phyloP scores from a whole-genome alignment of 2,113 vertebrate genomes.

The Prietella phreatophila region DNA sequence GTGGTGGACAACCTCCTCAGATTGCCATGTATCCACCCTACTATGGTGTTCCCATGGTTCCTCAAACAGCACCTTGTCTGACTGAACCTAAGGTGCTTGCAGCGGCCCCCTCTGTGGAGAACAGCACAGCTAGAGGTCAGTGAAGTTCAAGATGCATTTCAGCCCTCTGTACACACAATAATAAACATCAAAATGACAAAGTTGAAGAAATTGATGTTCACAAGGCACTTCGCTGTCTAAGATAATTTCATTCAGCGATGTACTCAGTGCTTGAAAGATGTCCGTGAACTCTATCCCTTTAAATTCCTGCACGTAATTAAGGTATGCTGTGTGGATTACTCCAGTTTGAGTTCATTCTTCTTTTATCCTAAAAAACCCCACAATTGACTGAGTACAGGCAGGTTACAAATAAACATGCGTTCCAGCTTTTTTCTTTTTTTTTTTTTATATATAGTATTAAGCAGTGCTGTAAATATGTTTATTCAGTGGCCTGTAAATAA shows the following conservation, averaged over 20 bases:
- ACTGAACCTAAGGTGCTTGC: constrained; percentile 81
- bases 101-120: constrained; percentile 75
- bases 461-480: neutral
- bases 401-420: neutral
- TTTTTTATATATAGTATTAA: neutral
- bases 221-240: neutral
- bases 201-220: neutral
- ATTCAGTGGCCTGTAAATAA: neutral
- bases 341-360: neutral
- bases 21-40: constrained; percentile 85
- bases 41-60: constrained; percentile 84
- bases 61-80: constrained; percentile 77
- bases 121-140: constrained; percentile 70
- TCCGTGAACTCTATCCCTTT: neutral
- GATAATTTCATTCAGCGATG: neutral
- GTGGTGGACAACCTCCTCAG: constrained; percentile 73
- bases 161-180: neutral
- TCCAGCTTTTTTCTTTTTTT: neutral
- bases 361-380: neutral
- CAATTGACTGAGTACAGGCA: neutral
- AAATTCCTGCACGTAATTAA: neutral
- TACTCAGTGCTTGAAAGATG: neutral
- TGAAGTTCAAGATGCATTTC: neutral
- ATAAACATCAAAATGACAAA: neutral
- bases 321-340: neutral